Conservation (phyloP, 1,140 invertebrate genomes). For the Dendroctonus valens region DNA sequence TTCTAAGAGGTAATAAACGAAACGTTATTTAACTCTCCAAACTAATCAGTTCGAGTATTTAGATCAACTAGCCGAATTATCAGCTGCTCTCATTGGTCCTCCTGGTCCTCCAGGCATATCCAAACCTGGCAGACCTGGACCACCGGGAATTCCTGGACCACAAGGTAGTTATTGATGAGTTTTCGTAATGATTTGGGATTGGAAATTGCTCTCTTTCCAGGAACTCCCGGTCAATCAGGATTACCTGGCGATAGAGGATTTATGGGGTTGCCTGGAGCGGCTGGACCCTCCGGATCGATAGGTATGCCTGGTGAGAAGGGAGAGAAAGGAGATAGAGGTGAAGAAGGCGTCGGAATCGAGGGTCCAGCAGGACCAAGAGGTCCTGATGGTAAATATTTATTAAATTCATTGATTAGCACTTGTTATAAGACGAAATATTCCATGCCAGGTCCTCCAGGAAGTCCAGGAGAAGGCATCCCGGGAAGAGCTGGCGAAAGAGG, state of each 20-base stretch:
- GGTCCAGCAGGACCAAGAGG: conserved; percentile 67
- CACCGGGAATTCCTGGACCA: conserved; percentile 61
- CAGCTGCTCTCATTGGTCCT: conserved; percentile 59
- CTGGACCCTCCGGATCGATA: conserved; percentile 57
- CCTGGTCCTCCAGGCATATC: conserved; percentile 62
- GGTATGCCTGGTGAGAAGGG: conserved; percentile 65
- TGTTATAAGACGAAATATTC: neutral
- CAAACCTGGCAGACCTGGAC: conserved; percentile 59
- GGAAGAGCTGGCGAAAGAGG: conserved; percentile 66
- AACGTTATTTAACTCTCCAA: conserved; percentile 11
- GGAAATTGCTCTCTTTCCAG: conserved; percentile 35
- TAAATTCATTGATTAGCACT: neutral
- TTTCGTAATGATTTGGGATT: neutral
- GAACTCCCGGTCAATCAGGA: conserved; percentile 46
- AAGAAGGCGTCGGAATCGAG: conserved; percentile 65
- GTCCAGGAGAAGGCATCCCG: conserved; percentile 54
- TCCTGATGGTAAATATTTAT: conserved; percentile 58
- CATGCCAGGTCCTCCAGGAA: conserved; percentile 31
- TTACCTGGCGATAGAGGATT: conserved; percentile 58
- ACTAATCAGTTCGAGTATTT: neutral
- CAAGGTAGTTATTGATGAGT: conserved; percentile 53
- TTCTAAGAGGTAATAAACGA: conserved; percentile 54
- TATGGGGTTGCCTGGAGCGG: conserved; percentile 61
- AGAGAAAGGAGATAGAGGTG: conserved; percentile 70
- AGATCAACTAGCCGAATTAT: conserved; percentile 64